A percentile compares a stretch with the other conserved stretches of the same genome.
Conservation (phyloP, 1,140 invertebrate genomes). For the Contarinia nasturtii region DNA sequence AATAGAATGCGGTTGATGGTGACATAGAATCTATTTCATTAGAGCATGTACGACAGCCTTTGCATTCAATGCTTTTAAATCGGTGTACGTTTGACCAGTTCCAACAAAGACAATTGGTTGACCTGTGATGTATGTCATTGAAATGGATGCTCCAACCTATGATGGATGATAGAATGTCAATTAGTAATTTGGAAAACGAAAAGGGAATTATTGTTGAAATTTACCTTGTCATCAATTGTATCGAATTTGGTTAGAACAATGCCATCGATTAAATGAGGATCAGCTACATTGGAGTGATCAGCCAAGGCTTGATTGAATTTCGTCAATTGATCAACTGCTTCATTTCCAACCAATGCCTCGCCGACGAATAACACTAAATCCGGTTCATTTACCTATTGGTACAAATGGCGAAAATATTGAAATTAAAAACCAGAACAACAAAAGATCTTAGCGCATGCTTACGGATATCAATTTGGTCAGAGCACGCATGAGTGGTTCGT, state of each 20-base stretch:
- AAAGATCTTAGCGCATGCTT: too few relatives aligned
- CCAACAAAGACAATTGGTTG: slow-evolving; percentile 99
- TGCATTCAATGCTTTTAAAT: slow-evolving; percentile 90
- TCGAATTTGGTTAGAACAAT: slow-evolving; percentile 98
- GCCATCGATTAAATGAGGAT: slow-evolving; percentile 88
- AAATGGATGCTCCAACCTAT: slow-evolving; percentile 94
- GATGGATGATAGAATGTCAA: slow-evolving; percentile 15
- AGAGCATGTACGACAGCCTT: slow-evolving; percentile 91
- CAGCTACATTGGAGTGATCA: slow-evolving; percentile 62
- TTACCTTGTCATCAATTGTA: slow-evolving; percentile 95
- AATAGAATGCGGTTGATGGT: too few relatives aligned
- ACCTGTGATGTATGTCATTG: slow-evolving; percentile 99
- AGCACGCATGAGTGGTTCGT: slow-evolving; percentile 95
- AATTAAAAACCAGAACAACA: neutral
- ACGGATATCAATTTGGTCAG: slow-evolving; percentile 74
- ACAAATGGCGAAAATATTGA: neutral
- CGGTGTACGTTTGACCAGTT: slow-evolving; percentile 97
- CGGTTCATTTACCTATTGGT: slow-evolving; percentile 57
- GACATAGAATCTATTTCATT: slow-evolving; percentile 52
- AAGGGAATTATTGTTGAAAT: neutral
- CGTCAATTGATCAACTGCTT: slow-evolving; percentile 95
- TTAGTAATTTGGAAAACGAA: slow-evolving; percentile 2
- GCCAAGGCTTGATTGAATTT: slow-evolving; percentile 97
- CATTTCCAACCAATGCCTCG: slow-evolving; percentile 98
- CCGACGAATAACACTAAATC: slow-evolving; percentile 97